Conservation (phyloP, 2,888 invertebrate genomes). For the Ochropacha duplaris region DNA sequence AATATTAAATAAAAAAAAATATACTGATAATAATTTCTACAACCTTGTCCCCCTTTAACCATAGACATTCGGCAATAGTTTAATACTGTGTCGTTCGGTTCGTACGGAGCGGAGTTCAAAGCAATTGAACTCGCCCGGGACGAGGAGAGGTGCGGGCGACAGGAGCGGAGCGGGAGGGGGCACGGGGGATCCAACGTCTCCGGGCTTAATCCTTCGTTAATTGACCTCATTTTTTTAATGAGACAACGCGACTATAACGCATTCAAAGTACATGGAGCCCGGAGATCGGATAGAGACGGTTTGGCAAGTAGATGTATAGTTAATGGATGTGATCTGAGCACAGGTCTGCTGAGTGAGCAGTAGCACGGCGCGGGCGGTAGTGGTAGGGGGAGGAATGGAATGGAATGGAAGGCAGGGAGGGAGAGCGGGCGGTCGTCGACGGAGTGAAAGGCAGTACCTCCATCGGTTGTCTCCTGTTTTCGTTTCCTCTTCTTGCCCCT, state of each 20-base stretch:
- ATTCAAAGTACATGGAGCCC: slow-evolving; percentile 49
- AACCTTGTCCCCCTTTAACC: slow-evolving; percentile 81
- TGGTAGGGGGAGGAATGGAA: slow-evolving; percentile 11
- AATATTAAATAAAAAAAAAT: slow-evolving; percentile 75
- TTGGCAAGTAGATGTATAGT: slow-evolving; percentile 17
- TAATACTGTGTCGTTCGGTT: slow-evolving; percentile 62
- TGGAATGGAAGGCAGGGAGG: slow-evolving; percentile 16
- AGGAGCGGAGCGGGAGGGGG: slow-evolving; percentile 31
- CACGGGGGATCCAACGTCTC: slow-evolving; percentile 67
- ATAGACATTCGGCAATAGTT: slow-evolving; percentile 72
- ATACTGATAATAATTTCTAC: slow-evolving; percentile 70
- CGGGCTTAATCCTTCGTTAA: slow-evolving; percentile 72
- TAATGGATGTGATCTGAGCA: slow-evolving; percentile 14
- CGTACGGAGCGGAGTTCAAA: slow-evolving; percentile 70
- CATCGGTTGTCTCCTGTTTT: slow-evolving; percentile 98
- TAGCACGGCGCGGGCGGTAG: slow-evolving; percentile 16
- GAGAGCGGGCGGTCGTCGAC: slow-evolving; percentile 47
- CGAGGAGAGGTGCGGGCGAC: slow-evolving; percentile 30
- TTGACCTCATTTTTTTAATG: slow-evolving; percentile 76
- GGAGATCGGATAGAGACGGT: slow-evolving; percentile 18
- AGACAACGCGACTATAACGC: slow-evolving; percentile 45
- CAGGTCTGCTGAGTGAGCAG: slow-evolving; percentile 17
- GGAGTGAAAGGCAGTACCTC: slow-evolving; percentile 90
- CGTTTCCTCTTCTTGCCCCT: slow-evolving; percentile 99
- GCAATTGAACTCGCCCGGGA: slow-evolving; percentile 69